phyloP scores from a whole-genome alignment of 37 sponge, comb jelly and placozoan genomes.

The Tethya wilhelma region DNA sequence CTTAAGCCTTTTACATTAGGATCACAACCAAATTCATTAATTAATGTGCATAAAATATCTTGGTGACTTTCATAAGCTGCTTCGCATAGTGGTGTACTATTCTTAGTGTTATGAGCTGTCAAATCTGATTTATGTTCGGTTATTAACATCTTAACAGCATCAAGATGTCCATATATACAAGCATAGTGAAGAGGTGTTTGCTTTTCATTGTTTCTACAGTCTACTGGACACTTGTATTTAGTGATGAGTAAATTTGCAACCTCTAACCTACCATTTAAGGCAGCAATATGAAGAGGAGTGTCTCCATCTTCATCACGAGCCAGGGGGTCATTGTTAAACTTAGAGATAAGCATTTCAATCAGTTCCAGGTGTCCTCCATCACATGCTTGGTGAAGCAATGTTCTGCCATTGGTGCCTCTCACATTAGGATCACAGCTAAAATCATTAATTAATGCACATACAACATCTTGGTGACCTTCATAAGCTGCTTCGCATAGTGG shows the following conservation, averaged over 20 bases:
- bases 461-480: slow-evolving; percentile 35
- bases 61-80: background rate
- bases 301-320: no score
- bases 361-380: background rate
- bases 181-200: no score
- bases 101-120: background rate
- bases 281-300: no score
- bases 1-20: slow-evolving; percentile 1
- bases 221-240: background rate
- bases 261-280: no score
- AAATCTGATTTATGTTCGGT: background rate
- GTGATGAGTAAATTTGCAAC: no score
- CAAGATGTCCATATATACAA: background rate
- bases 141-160: background rate
- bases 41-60: background rate
- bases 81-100: background rate
- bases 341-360: background rate
- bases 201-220: no score
- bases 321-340: slow-evolving; percentile 19
- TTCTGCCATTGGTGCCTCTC: background rate
- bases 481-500: background rate
- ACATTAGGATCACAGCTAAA: slow-evolving; percentile 9
- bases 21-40: slow-evolving; percentile 19
- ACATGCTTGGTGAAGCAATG: slow-evolving; percentile 34
- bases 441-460: slow-evolving; percentile 2